phyloP scores from a whole-genome alignment of 2,113 vertebrate genomes.

The Cygnus buccinator region DNA sequence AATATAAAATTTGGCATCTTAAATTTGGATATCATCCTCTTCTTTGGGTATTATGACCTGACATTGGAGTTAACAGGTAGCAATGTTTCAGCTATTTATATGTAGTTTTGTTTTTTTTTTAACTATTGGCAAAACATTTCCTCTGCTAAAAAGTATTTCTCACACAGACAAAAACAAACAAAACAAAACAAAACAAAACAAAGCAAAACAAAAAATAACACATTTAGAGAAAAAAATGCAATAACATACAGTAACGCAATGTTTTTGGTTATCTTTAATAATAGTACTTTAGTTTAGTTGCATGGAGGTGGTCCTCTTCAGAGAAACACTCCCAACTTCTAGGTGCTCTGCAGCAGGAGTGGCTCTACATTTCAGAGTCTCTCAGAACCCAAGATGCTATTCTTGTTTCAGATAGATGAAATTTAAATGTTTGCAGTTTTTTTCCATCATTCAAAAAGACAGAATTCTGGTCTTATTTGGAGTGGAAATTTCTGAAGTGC shows the following conservation, averaged over 20 bases:
- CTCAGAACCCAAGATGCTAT: not conserved
- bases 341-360: not conserved
- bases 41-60: not conserved
- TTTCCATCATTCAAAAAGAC: not conserved
- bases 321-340: not conserved
- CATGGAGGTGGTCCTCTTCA: not conserved
- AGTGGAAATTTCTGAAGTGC: conserved; percentile 1
- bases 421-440: not conserved
- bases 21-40: not conserved
- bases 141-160: not conserved
- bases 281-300: not conserved
- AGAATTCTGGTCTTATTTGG: not conserved
- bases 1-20: not conserved
- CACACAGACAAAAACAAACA: not conserved
- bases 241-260: not conserved
- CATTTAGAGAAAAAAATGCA: not conserved
- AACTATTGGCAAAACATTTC: not conserved
- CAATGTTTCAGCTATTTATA: not conserved
- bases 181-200: not conserved
- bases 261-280: not conserved
- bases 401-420: not conserved
- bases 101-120: no score
- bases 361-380: not conserved
- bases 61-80: not conserved
- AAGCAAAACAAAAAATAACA: not conserved